Base-by-base conservation (phyloP, 92 coral and sea anemone species). In the Ricordea florida region DNA sequence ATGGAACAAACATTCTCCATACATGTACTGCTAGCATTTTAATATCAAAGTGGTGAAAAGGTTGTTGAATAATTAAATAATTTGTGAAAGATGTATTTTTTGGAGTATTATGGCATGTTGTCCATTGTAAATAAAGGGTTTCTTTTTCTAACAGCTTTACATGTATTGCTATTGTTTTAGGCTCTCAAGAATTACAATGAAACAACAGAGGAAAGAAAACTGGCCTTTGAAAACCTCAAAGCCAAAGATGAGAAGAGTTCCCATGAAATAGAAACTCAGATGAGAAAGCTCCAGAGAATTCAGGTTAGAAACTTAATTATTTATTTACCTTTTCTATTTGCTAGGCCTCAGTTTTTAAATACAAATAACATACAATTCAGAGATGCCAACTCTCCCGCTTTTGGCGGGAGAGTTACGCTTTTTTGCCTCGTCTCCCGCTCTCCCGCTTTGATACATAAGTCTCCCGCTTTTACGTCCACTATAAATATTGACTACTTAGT, bases 181-280 rank as follows among this genome's bases (percentile, higher is more conserved):
- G 99, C 99, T 41, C 83, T 96, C 25, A 96, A 96, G 79, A 96
- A 92, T 65, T 96, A 96, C 81, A 96, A 96, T 76, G 99, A 96
- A 79, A 96, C 99, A 40, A 96, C 99, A 16, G 99, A 92, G 66
- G 99, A 96, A 52, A 83, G 99, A 69, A 96, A 96, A 75, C 79
- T 89, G 21, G 99, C 99, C 21, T 96, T 96, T 81, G 99, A 96
- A 70, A 96, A 96, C 72, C 83, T 96, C 14, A 96, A 92, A 61
- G 96, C 93, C 32, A 85, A 93, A 78, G 99, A 96, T 80, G 99
- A 96, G 59, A 96, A 96, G 74, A 96, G 99, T 75, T 93, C 99
- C 9, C 83, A 96, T 62, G 99, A 96, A 69, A 96, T 96, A 46
- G 99, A 96, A 65, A 96, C 97, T 45, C 99, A 96, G 83, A 96